Evolutionary conservation across 2,888 invertebrate species (phyloP).

Genomic region (Coecobrya sp.): DNA sequence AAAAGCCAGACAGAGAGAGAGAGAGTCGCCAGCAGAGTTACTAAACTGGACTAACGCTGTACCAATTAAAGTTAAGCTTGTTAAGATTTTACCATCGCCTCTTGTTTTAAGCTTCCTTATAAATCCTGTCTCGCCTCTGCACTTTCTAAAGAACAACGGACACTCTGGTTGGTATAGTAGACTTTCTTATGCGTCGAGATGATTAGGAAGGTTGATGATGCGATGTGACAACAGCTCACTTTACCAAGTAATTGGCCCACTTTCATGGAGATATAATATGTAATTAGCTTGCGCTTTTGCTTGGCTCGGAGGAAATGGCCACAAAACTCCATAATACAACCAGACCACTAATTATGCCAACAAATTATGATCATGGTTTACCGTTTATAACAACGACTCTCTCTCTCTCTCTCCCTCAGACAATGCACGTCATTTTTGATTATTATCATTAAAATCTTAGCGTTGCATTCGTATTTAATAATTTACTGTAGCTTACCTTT

Average conservation of each 20-base stretch:
- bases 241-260: constrained; percentile 22
- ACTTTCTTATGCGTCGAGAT: background rate
- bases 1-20: too few relatives aligned
- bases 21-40: too few relatives aligned
- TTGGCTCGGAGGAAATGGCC: too few relatives aligned
- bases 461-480: background rate
- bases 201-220: background rate
- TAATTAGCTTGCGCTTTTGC: background rate
- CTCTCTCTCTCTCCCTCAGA: too few relatives aligned
- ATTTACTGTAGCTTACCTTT: constrained; percentile 30
- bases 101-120: background rate
- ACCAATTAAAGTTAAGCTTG: constrained; percentile 11
- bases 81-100: background rate
- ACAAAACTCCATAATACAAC: background rate
- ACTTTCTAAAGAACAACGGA: background rate
- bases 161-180: too few relatives aligned
- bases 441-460: background rate
- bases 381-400: too few relatives aligned
- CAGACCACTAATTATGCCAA: too few relatives aligned
- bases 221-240: background rate
- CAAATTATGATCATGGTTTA: too few relatives aligned
- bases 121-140: background rate
- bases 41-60: background rate
- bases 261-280: background rate
- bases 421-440: background rate